These are phyloP conservation scores for Eupithecia exiguata DNA, from an alignment of 2,888 invertebrate species.

Conservation along the genomic window DNA sequence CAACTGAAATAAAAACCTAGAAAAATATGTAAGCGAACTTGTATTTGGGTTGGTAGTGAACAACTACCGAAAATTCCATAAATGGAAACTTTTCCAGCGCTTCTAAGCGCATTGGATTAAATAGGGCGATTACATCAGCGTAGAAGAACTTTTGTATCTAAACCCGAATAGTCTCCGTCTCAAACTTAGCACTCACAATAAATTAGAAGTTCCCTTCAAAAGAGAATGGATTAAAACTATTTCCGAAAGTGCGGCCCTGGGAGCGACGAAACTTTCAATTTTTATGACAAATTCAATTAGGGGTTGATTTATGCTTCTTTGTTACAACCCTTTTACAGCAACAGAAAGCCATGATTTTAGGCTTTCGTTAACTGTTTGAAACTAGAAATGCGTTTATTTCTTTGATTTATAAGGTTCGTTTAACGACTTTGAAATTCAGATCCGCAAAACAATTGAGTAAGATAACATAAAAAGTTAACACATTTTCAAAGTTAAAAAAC, in stretches of 20 bases:
- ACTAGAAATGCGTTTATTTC: slow-evolving; percentile 46
- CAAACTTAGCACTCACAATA: slow-evolving; percentile 82
- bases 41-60: slow-evolving; percentile 34
- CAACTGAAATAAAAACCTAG: slow-evolving; percentile 10
- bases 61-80: slow-evolving; percentile 33
- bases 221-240: slow-evolving; percentile 82
- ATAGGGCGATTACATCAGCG: slow-evolving; percentile 70
- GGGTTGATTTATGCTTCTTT: slow-evolving; percentile 72
- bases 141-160: slow-evolving; percentile 71
- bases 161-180: slow-evolving; percentile 59
- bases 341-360: slow-evolving; percentile 55
- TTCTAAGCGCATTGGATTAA: slow-evolving; percentile 61
- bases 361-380: slow-evolving; percentile 60
- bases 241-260: slow-evolving; percentile 71
- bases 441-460: slow-evolving; percentile 30
- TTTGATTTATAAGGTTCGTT: slow-evolving; percentile 25
- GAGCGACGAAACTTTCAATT: slow-evolving; percentile 79
- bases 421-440: slow-evolving; percentile 29
- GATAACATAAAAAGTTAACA: slow-evolving; percentile 29
- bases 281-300: slow-evolving; percentile 83
- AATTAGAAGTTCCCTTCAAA: slow-evolving; percentile 81
- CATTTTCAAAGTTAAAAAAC: slow-evolving; percentile 47
- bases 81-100: slow-evolving; percentile 53
- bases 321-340: slow-evolving; percentile 60
- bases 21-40: slow-evolving; percentile 22